A percentile compares a stretch with the other conserved stretches of the same genome.
Conservation (phyloP, 1,140 invertebrate species). For the Trypoxylus dichotomus region DNA sequence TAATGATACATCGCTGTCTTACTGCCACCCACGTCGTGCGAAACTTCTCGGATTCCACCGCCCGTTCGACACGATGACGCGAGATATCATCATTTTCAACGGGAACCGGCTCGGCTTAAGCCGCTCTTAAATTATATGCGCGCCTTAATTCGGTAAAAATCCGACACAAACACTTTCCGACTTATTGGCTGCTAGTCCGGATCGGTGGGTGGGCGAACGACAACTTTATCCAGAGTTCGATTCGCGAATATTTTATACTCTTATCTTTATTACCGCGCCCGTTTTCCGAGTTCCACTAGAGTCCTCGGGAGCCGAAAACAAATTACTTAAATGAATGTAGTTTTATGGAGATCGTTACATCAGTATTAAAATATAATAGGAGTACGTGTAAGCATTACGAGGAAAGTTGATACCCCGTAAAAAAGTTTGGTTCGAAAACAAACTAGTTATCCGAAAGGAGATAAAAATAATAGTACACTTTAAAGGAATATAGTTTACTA, state of each 20-base stretch:
- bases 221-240: slow-evolving; percentile 7
- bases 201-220: not conserved
- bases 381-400: not conserved
- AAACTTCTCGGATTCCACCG: not conserved
- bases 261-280: slow-evolving; percentile 6
- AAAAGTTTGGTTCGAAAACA: not conserved
- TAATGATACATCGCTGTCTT: not conserved
- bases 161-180: slow-evolving; percentile 13
- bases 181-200: slow-evolving; percentile 13
- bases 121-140: slow-evolving; percentile 18
- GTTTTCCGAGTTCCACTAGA: not conserved
- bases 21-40: not conserved
- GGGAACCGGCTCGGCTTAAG: not conserved
- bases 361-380: slow-evolving; percentile 13
- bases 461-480: no score
- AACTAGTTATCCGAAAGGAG: not conserved
- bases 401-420: not conserved
- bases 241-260: slow-evolving; percentile 19
- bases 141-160: slow-evolving; percentile 7
- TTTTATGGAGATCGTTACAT: slow-evolving; percentile 13
- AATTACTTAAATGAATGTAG: slow-evolving; percentile 26
- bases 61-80: not conserved
- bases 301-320: slow-evolving; percentile 6
- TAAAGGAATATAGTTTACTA: no score
- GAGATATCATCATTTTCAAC: not conserved